Conservation (phyloP, 2,113 vertebrate species). For the Pampusana beccarii region DNA sequence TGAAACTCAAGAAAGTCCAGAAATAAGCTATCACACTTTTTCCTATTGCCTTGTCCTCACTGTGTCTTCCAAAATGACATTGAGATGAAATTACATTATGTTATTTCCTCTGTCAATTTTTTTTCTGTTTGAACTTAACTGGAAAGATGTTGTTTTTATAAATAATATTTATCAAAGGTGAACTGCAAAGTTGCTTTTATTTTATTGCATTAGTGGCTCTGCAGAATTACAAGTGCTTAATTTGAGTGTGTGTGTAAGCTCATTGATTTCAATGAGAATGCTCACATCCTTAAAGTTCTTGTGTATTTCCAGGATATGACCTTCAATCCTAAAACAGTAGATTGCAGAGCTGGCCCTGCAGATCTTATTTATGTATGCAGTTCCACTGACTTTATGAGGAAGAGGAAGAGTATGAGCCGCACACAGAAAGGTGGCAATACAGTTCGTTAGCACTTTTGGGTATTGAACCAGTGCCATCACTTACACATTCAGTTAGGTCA, state of each 20-base stretch:
- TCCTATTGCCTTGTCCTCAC: neutral
- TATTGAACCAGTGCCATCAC: neutral
- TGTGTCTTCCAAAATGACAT: constrained; percentile 49
- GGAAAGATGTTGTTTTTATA: constrained; percentile 66
- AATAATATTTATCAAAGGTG: constrained; percentile 74
- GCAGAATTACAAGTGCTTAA: neutral
- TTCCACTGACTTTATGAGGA: constrained; percentile 38
- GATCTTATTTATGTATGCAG: neutral
- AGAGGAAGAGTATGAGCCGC: neutral
- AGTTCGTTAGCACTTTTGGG: fast-evolving
- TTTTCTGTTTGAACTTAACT: constrained; percentile 56
- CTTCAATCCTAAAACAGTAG: constrained; percentile 21
- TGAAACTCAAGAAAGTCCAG: constrained; percentile 67
- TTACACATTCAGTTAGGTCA: neutral
- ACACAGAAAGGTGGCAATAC: neutral
- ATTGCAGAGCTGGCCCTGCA: constrained; percentile 20
- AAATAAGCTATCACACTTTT: constrained; percentile 58
- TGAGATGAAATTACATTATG: constrained; percentile 23
- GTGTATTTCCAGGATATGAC: neutral
- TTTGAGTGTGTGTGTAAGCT: neutral
- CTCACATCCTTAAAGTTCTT: neutral
- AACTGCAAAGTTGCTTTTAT: constrained; percentile 71
- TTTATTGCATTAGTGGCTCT: neutral
- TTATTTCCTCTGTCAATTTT: constrained; percentile 40
- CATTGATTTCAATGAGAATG: neutral